Evolutionary conservation across 2,113 vertebrate genomes (phyloP).

Genomic region (Hypomesus transpacificus): DNA sequence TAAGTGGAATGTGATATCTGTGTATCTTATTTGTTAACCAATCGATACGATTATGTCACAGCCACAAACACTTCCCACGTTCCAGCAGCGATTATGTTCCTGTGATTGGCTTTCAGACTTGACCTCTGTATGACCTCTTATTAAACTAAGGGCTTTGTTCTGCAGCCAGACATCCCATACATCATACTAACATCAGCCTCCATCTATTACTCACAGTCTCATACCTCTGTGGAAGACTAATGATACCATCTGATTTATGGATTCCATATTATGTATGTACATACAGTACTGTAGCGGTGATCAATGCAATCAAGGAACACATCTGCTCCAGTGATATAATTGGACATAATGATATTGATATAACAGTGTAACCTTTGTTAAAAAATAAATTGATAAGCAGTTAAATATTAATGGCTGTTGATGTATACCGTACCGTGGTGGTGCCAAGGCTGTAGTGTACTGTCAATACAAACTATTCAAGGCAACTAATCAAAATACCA

Average conservation of each 20-base stretch:
- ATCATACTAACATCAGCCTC: neutral
- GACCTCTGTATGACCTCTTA: conserved; percentile 27
- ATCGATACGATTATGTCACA: conserved; percentile 39
- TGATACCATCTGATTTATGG: neutral
- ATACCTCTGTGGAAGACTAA: neutral
- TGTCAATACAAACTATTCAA: too few relatives aligned
- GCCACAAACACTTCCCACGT: conserved; percentile 8
- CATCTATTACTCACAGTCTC: conserved; percentile 15
- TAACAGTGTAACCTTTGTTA: too few relatives aligned
- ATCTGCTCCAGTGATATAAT: too few relatives aligned
- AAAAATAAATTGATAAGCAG: too few relatives aligned
- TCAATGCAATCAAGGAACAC: too few relatives aligned
- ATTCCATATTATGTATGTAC: too few relatives aligned
- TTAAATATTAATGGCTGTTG: too few relatives aligned
- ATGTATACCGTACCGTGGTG: too few relatives aligned
- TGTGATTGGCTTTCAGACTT: conserved; percentile 10
- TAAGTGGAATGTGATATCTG: conserved; percentile 11
- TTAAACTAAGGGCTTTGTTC: conserved; percentile 10
- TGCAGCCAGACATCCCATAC: conserved; percentile 4
- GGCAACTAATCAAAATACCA: too few relatives aligned
- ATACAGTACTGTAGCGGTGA: too few relatives aligned
- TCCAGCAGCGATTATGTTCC: neutral
- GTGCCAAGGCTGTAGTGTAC: too few relatives aligned
- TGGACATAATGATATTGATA: too few relatives aligned
- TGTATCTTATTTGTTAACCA: conserved; percentile 21